Conservation (phyloP, 1,140 invertebrate species). For the Papilio dardanus region DNA sequence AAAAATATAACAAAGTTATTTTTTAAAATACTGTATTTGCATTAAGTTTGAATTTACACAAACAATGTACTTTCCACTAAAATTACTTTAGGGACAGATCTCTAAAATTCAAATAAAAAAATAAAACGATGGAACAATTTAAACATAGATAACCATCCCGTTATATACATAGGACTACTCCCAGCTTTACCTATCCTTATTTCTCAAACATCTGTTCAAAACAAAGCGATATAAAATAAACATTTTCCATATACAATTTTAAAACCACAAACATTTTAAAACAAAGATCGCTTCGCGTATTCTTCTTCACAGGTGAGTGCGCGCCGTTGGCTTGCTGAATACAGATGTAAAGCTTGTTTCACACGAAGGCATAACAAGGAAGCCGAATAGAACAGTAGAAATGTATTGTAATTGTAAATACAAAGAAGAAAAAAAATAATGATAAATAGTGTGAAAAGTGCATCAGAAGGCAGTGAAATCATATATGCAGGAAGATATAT, state of each 20-base stretch:
- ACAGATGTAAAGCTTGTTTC: neutral
- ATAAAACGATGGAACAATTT: too few species aligned
- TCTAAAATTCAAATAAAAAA: neutral
- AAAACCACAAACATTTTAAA: conserved; percentile 24
- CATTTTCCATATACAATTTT: neutral
- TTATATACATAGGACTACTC: neutral
- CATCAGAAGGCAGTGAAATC: too few species aligned
- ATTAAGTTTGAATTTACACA: neutral
- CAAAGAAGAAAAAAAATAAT: too few species aligned
- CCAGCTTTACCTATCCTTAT: neutral
- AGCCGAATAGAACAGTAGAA: too few species aligned
- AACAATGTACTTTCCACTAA: neutral
- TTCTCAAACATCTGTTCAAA: neutral
- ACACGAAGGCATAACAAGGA: neutral
- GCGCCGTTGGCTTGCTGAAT: neutral
- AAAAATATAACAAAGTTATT: neutral
- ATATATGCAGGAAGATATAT: too few species aligned
- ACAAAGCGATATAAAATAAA: conserved; percentile 21
- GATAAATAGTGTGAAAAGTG: too few species aligned
- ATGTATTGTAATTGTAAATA: neutral
- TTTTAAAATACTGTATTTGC: neutral
- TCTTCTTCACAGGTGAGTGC: conserved; percentile 22
- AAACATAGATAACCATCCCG: too few species aligned
- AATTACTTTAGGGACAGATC: neutral
- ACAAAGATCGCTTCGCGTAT: conserved; percentile 16